A percentile compares a stretch with the other conserved stretches of the same genome.
Conservation (phyloP, 2,797 vertebrate genomes). For the Dermochelys coriacea region DNA sequence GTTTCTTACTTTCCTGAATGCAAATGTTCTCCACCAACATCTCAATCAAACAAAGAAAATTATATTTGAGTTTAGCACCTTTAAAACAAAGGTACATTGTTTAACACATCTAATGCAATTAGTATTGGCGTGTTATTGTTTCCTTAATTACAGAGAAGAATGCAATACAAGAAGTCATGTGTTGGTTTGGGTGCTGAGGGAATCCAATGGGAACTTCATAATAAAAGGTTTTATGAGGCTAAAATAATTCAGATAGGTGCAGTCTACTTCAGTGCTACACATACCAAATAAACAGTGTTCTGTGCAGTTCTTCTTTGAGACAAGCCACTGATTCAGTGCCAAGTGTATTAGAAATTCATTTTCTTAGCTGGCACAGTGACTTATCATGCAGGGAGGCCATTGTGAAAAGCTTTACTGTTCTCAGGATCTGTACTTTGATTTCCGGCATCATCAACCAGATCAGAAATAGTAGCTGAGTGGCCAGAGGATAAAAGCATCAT, state of each 20-base stretch:
- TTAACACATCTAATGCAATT: not conserved
- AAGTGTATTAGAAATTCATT: conserved; percentile 77
- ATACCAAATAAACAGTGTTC: conserved; percentile 61
- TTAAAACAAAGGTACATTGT: not conserved
- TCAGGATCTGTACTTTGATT: conserved; percentile 70
- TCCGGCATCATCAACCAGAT: conserved; percentile 64
- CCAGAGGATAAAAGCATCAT: conserved; percentile 50
- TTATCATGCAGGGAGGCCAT: conserved; percentile 54
- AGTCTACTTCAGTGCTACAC: conserved; percentile 42
- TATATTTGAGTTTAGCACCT: not conserved
- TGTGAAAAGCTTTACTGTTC: conserved; percentile 78
- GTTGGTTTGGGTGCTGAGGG: conserved; percentile 21
- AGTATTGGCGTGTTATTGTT: not conserved
- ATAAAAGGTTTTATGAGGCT: conserved; percentile 43
- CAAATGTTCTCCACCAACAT: not conserved
- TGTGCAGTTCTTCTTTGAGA: conserved; percentile 39
- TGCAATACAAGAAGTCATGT: not conserved
- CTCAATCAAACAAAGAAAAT: not conserved
- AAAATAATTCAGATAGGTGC: conserved; percentile 44
- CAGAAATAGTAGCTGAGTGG: conserved; percentile 64
- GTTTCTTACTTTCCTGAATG: not conserved
- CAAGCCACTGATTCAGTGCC: conserved; percentile 71
- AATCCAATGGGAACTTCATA: conserved; percentile 30
- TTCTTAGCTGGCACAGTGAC: conserved; percentile 74
- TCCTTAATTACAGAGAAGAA: not conserved